These are phyloP conservation scores for Myiagra hebetior DNA, from an alignment of 2,113 vertebrate genomes.

Conservation along the genomic window DNA sequence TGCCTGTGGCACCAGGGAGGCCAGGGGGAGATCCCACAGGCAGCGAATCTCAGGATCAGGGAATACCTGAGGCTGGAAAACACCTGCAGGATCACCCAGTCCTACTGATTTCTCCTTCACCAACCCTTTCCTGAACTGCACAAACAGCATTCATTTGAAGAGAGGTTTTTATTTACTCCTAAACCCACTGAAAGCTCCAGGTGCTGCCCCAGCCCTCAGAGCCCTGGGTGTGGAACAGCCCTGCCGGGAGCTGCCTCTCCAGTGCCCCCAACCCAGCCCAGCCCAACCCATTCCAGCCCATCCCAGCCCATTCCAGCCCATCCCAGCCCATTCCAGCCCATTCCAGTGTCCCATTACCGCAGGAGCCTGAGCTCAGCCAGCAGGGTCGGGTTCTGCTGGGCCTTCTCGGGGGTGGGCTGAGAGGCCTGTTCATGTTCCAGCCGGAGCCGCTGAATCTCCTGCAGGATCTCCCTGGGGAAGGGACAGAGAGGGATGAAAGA, in stretches of 20 bases:
- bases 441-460: conserved; percentile 92
- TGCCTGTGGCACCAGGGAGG: background rate
- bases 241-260: fast-evolving
- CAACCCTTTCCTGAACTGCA: background rate
- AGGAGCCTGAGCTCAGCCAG: conserved; percentile 90
- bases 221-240: too few species aligned
- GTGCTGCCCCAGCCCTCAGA: background rate
- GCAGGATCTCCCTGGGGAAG: conserved; percentile 85
- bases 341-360: conserved; percentile 67
- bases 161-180: background rate
- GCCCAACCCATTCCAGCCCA: background rate
- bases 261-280: background rate
- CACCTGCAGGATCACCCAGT: background rate
- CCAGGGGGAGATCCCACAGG: fast-evolving
- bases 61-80: too few species aligned
- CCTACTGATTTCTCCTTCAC: background rate
- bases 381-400: conserved; percentile 92
- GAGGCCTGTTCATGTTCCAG: conserved; percentile 94
- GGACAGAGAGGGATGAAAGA: background rate
- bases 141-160: background rate
- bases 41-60: background rate
- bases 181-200: background rate
- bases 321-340: background rate
- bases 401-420: conserved; percentile 92
- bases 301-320: background rate